phyloP scores from a whole-genome alignment of 2,888 invertebrate genomes.

The Ochropleura plecta region DNA sequence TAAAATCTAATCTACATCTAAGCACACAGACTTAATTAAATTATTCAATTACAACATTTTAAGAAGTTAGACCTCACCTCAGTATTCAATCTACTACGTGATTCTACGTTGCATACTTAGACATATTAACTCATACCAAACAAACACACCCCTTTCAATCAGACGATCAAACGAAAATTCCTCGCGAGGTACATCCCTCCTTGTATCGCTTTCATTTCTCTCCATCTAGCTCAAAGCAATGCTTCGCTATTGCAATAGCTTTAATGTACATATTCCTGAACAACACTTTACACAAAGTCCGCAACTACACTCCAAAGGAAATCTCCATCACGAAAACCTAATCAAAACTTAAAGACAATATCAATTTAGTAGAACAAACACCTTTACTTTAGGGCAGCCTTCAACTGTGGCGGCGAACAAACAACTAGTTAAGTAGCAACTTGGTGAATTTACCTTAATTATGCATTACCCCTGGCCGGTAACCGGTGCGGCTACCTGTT shows the following conservation, averaged over 20 bases:
- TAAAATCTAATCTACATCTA: not conserved
- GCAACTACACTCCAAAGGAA: constrained; percentile 47
- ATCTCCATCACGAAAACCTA: constrained; percentile 55
- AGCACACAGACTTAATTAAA: not conserved
- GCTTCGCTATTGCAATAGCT: not conserved
- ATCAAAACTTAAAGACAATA: constrained; percentile 64
- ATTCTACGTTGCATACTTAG: no score
- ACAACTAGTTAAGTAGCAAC: constrained; percentile 63
- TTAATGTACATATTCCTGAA: constrained; percentile 35
- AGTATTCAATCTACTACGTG: not conserved
- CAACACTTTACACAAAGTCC: constrained; percentile 28
- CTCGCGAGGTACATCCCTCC: not conserved
- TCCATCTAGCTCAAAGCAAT: not conserved
- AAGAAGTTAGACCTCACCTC: not conserved
- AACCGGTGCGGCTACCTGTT: constrained; percentile 29
- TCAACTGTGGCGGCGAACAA: constrained; percentile 52
- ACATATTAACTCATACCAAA: constrained; percentile 2
- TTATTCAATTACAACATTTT: not conserved
- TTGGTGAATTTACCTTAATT: constrained; percentile 67
- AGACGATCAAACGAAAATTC: not conserved
- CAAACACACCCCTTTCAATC: not conserved
- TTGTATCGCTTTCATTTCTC: not conserved
- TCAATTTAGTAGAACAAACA: constrained; percentile 62
- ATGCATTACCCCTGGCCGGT: constrained; percentile 57
- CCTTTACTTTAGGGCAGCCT: constrained; percentile 47